Conservation (phyloP, 2,113 vertebrate species). For the Barbus barbus region DNA sequence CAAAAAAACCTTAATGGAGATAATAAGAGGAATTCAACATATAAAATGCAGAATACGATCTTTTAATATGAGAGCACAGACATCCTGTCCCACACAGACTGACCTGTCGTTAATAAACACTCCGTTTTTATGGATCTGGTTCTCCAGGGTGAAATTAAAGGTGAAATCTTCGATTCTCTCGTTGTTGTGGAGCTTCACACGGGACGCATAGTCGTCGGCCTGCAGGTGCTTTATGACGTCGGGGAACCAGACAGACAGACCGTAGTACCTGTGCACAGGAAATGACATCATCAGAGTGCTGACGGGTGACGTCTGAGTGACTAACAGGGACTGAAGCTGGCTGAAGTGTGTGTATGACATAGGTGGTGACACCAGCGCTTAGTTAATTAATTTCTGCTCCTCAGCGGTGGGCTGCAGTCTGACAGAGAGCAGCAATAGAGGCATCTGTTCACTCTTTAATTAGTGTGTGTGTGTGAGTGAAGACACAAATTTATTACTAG, state of each 20-base stretch:
- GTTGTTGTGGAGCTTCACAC: slow-evolving; percentile 80
- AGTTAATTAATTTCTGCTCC: slow-evolving; percentile 30
- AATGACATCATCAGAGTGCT: background rate
- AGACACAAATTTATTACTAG: background rate
- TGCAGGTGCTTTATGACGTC: slow-evolving; percentile 96
- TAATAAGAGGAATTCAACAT: background rate
- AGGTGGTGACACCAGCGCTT: slow-evolving; percentile 16
- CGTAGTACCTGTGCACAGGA: slow-evolving; percentile 85
- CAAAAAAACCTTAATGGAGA: background rate
- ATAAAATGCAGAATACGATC: background rate
- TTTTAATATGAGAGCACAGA: background rate
- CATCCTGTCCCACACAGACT: background rate
- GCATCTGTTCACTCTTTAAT: slow-evolving; percentile 18
- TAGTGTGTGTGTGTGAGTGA: background rate
- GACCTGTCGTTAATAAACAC: slow-evolving; percentile 93
- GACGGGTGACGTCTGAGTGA: too few relatives aligned
- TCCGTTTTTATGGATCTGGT: slow-evolving; percentile 89
- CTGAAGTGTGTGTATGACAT: background rate
- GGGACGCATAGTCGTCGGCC: slow-evolving; percentile 86
- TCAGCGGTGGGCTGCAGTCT: slow-evolving; percentile 8
- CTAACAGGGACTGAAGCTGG: background rate
- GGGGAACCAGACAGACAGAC: slow-evolving; percentile 97
- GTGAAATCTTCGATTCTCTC: slow-evolving; percentile 85
- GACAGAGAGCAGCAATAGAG: slow-evolving; percentile 3
- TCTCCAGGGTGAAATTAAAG: slow-evolving; percentile 97